A percentile compares a stretch with the other conserved stretches of the same genome.
These are phyloP conservation scores for Vultur gryphus DNA, from an alignment of 2,797 vertebrate genomes.

Conservation along the genomic window DNA sequence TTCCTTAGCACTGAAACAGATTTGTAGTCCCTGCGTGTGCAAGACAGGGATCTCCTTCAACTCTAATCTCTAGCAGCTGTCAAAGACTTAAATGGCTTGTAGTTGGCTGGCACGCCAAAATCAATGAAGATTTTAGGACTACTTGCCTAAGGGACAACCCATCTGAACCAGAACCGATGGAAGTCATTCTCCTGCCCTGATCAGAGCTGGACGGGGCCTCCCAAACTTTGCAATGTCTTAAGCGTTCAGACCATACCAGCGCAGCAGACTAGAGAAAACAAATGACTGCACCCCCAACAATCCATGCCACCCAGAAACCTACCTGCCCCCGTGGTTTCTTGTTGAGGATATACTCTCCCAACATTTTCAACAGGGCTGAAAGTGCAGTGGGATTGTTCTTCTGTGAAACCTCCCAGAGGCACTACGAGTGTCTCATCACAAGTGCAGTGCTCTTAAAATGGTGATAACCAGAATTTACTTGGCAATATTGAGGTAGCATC, in stretches of 20 bases:
- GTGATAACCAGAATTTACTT: background rate
- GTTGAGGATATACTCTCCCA: background rate
- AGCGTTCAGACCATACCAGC: background rate
- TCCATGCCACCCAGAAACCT: background rate
- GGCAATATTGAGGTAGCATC: background rate
- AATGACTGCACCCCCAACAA: background rate
- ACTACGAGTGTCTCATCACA: background rate
- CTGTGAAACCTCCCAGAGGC: background rate
- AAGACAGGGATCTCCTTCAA: conserved; percentile 30
- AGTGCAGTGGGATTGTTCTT: background rate
- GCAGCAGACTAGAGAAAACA: background rate
- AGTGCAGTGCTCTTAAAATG: background rate
- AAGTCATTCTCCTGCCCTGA: background rate
- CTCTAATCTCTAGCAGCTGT: conserved; percentile 37
- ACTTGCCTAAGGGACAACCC: background rate
- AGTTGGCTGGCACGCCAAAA: background rate
- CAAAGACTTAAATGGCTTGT: conserved; percentile 4
- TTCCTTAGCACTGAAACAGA: conserved; percentile 17
- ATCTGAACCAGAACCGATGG: background rate
- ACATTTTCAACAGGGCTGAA: background rate
- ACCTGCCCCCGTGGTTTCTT: background rate
- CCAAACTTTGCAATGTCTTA: background rate
- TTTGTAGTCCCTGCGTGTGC: background rate
- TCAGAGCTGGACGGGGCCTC: background rate
- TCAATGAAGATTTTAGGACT: background rate